Evolutionary conservation across 2,797 vertebrate species (phyloP), one percentile per base, ranked within the genome.

Genomic region (Myioborus melanocephalus): DNA sequence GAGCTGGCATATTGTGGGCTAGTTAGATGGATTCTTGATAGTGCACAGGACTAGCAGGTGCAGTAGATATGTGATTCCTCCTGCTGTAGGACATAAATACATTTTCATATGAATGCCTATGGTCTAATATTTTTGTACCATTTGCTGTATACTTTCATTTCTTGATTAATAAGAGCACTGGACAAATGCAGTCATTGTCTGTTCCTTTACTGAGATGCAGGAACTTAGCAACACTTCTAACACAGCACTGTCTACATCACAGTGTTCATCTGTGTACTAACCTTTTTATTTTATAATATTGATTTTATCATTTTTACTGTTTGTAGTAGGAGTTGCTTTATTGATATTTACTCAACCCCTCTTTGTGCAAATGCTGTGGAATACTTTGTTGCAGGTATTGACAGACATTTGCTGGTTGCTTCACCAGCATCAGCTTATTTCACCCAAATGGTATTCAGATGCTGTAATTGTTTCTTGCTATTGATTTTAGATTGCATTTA

Each of bases 261-360:
- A 83, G 87, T 86, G 95, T 96, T 98, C 97, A 96, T 97, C 96
- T 93, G n/a, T 90, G 94, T 94, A 90, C 97, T 97, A 98, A 97
- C 96, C 97, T 98, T 98, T 97, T 97, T 98, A 96, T 97, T 97
- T 98, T 96, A 97, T 92, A 86, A 90, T 97, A 98, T 98, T 96
- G 98, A 98, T 98, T 98, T 98, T 97, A 98, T 97, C 95, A 98
- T 98, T 97, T 97, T 98, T 96, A 94, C 96, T 97, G 97, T 97
- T 98, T 97, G 97, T 96, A 94, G 20, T 95, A 70, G 92, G 94
- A 97, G 97, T 96, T 97, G 93, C 95, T 92, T 43, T 96, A 97
- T 98, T 95, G 98, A 97, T 97, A 96, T 97, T 97, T 97, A 96
- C 97, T 97, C 97, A 97, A 94, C 94, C 83, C 92, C 94, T 96